These are phyloP conservation scores for Columbina picui DNA, from an alignment of 2,113 vertebrate genomes.

Conservation along the genomic window DNA sequence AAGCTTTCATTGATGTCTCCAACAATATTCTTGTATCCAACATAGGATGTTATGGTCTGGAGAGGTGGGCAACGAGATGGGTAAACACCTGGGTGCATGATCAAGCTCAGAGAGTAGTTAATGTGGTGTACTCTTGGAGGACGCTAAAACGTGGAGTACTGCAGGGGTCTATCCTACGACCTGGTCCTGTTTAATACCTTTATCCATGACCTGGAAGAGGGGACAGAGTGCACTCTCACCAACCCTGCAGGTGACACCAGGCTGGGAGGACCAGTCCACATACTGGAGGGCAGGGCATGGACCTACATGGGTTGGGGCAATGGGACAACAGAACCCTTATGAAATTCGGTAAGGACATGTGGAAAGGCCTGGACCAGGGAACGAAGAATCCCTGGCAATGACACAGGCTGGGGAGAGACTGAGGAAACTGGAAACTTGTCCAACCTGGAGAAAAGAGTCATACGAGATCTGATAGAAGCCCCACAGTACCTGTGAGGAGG, in stretches of 20 bases:
- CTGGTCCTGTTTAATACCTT: not conserved
- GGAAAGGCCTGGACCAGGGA: accelerated
- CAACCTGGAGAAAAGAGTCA: not conserved
- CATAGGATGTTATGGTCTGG: not conserved
- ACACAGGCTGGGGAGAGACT: not conserved
- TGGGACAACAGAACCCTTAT: not conserved
- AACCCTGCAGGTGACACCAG: not conserved
- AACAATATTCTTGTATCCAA: not conserved
- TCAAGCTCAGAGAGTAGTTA: not conserved
- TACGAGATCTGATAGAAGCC: not conserved
- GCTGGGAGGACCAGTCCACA: not conserved
- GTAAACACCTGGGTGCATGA: not conserved
- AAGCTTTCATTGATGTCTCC: not conserved
- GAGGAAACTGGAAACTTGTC: not conserved
- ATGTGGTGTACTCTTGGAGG: not conserved
- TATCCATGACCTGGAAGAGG: not conserved
- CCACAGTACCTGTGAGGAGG: not conserved
- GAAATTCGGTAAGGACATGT: not conserved
- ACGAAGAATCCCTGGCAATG: not conserved
- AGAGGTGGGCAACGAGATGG: not conserved
- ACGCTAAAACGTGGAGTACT: not conserved
- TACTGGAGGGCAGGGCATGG: not conserved
- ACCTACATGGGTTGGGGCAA: not conserved
- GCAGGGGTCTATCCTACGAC: not conserved
- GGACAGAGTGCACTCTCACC: not conserved